Percentiles rank a stretch among this genome's conserved stretches.
These are phyloP conservation scores for Drosophila subpulchrella DNA, from an alignment of 1,140 invertebrate species.

Conservation along the genomic window DNA sequence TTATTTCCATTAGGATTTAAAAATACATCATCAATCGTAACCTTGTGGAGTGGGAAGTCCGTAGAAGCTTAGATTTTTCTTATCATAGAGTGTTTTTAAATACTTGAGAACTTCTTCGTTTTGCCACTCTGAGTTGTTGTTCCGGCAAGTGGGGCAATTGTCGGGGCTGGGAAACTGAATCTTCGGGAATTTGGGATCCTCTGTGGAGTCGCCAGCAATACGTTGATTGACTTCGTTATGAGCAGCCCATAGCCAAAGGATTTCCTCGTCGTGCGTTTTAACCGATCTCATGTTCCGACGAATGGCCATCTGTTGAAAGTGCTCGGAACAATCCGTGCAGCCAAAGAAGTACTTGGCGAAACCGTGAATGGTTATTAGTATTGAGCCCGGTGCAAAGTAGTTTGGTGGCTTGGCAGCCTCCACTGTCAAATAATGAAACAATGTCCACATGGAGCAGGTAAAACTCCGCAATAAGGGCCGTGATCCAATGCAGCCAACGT, in stretches of 20 bases:
- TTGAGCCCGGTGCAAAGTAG: slow-evolving; percentile 85
- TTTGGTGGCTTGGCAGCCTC: slow-evolving; percentile 87
- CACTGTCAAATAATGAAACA: slow-evolving; percentile 97
- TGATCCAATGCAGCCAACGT: slow-evolving; percentile 87
- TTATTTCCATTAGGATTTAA: background rate
- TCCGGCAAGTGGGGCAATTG: slow-evolving; percentile 88
- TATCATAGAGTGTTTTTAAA: slow-evolving; percentile 43
- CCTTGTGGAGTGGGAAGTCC: slow-evolving; percentile 47
- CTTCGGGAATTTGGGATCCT: slow-evolving; percentile 96
- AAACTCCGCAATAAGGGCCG: slow-evolving; percentile 91
- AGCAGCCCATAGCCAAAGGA: slow-evolving; percentile 97
- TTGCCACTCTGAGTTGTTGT: slow-evolving; percentile 19
- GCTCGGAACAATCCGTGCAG: slow-evolving; percentile 93
- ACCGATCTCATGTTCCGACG: slow-evolving; percentile 88
- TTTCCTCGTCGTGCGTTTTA: slow-evolving; percentile 88
- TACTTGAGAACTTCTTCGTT: slow-evolving; percentile 32
- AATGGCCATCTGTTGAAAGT: slow-evolving; percentile 92
- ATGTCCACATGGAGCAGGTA: slow-evolving; percentile 96
- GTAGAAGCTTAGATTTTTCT: slow-evolving; percentile 47
- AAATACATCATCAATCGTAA: slow-evolving; percentile 13
- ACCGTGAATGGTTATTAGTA: slow-evolving; percentile 92
- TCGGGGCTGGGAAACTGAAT: slow-evolving; percentile 92
- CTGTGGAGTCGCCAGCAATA: slow-evolving; percentile 92
- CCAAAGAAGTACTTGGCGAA: slow-evolving; percentile 97
- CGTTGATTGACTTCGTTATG: slow-evolving; percentile 97